Percentiles rank a stretch among this genome's conserved stretches.
phyloP scores from a whole-genome alignment of 2,113 vertebrate genomes.

The Todiramphus chloris region DNA sequence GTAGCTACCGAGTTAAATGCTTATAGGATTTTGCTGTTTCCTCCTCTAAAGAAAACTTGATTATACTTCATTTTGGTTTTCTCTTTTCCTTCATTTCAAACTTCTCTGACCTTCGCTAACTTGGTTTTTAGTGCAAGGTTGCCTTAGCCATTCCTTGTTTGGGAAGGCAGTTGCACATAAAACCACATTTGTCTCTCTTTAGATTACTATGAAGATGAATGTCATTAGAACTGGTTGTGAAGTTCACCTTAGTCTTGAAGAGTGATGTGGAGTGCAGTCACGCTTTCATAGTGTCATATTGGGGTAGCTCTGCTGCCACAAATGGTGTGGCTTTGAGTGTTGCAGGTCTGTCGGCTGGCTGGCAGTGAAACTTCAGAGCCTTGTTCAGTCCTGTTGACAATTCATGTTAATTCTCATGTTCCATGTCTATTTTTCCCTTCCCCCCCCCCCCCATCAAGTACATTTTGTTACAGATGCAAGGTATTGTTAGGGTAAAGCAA shows the following conservation, averaged over 20 bases:
- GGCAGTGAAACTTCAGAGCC: background rate
- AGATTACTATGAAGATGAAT: background rate
- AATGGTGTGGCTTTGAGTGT: background rate
- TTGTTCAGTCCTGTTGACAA: background rate
- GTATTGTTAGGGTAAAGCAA: background rate
- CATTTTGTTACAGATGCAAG: background rate
- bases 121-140: background rate
- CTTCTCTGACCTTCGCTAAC: background rate
- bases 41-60: background rate
- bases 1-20: background rate
- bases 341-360: rapidly evolving
- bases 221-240: background rate
- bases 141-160: background rate
- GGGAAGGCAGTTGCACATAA: background rate
- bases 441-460: background rate
- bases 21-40: background rate
- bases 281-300: background rate
- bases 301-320: background rate
- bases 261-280: background rate
- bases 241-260: background rate
- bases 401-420: background rate
- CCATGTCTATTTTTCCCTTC: background rate
- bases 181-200: background rate
- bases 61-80: background rate
- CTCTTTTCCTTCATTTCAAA: background rate